Percentiles rank a stretch among this genome's conserved stretches.
phyloP scores from a whole-genome alignment of 2,797 vertebrate species.

The Amblyopsis hoosieri region DNA sequence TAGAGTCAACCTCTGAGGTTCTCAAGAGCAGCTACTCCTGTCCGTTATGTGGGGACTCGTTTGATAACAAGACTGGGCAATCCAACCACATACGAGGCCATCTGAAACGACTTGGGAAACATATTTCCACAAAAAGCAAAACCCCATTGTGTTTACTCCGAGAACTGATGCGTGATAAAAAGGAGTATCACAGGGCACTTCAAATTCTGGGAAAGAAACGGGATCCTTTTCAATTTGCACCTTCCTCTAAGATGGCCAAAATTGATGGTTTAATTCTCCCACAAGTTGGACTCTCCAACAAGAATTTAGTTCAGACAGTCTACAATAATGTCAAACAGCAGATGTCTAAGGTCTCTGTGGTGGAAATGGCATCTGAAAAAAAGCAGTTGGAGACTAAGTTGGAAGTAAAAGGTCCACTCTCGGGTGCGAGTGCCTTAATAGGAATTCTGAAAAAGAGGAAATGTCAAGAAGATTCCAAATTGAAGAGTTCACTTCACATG shows the following conservation, averaged over 20 bases:
- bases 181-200: slow-evolving; percentile 91
- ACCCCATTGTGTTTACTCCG: slow-evolving; percentile 93
- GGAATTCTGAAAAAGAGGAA: slow-evolving; percentile 97
- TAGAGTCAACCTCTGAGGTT: slow-evolving; percentile 73
- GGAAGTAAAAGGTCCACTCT: slow-evolving; percentile 84
- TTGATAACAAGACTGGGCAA: slow-evolving; percentile 96
- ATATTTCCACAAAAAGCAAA: slow-evolving; percentile 88
- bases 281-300: slow-evolving; percentile 83
- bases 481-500: slow-evolving; percentile 84
- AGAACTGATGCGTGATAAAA: slow-evolving; percentile 97
- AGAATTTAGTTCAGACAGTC: slow-evolving; percentile 77
- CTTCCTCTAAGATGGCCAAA: slow-evolving; percentile 84
- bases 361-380: slow-evolving; percentile 78
- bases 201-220: slow-evolving; percentile 91
- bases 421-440: slow-evolving; percentile 92
- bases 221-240: slow-evolving; percentile 86
- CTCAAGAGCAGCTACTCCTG: slow-evolving; percentile 68
- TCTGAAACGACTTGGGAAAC: slow-evolving; percentile 95
- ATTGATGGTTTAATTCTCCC: slow-evolving; percentile 80
- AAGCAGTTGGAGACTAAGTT: slow-evolving; percentile 83
- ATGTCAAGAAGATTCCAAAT: slow-evolving; percentile 89
- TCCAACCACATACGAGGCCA: slow-evolving; percentile 98
- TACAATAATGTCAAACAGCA: slow-evolving; percentile 86
- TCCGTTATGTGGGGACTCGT: slow-evolving; percentile 94
- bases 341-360: slow-evolving; percentile 77